Evolutionary conservation across 2,113 vertebrate genomes (phyloP), one percentile per base, ranked within the genome.

Genomic region (Planiliza haematocheilus): DNA sequence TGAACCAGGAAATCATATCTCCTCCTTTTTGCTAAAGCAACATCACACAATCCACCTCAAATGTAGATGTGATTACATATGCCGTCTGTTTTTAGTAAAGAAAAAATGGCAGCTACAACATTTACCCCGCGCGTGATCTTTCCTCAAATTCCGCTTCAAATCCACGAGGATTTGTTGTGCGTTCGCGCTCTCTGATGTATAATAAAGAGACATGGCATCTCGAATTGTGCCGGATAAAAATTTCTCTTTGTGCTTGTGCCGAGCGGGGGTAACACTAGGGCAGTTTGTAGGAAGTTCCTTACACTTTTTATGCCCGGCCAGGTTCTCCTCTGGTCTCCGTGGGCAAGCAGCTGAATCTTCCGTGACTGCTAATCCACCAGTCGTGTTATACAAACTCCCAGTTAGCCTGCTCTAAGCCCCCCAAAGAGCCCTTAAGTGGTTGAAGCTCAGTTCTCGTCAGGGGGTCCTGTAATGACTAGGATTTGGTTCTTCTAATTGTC

Each of bases 331-430:
- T 2, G 6, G 43, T 70, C 77, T 65, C 74, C 0, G 4, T 16
- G 70, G 83, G 34, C 70, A n/a, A n/a, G 21, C 34, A 10, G 72
- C 21, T 36, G 81, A 86, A 74, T 84, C 82, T 89, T 87, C 77
- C 85, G 84, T 86, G 89, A 89, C 87, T 74, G 68, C 17, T 92
- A 91, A 92, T 90, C 91, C 91, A 61, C 38, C 81, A 21, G 70
- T 79, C 64, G 16, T 61, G 79, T 77, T 59, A 59, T 56, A 80
- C 85, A 85, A 71, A 82, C 83, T 74, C 79, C 79, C 77, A 72
- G 80, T 84, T 75, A 70, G 66, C 69, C 75, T 9, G 10, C 59
- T 65, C 81, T 84, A 86, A 87, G 79, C 80, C 77, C 71, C 81
- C 77, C 24, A 67, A 89, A 88, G 72, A 89, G 76, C 72, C 10